Base-by-base conservation (phyloP, 1,140 invertebrate genomes). In the Vanessa atalanta region DNA sequence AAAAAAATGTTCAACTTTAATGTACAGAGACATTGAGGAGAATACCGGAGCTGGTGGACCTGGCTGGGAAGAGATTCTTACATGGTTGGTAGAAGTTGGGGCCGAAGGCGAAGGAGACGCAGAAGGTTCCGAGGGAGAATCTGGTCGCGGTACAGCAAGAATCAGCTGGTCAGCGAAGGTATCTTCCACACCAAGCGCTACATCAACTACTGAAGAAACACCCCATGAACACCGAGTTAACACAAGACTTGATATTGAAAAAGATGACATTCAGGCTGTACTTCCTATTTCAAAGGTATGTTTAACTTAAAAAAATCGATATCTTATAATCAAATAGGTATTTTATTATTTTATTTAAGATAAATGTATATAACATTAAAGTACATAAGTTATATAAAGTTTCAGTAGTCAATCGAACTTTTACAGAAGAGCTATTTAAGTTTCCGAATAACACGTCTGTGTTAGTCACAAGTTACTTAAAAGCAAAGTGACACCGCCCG, bases 241-340 rank as follows among this genome's bases (percentile, higher is more conserved):
- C 60, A 96, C 97, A 6, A 94, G 96, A 75, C 94, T 98, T 5
- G 97, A 98, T 86, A 97, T 98, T 78, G 97, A 98, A 85, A 98
- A 98, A 89, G 98, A 99, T 88, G 97, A 98, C 84, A 97, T 98
- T 51, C 97, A 99, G 92, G 97, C 97, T 3, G 97, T 99, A 37
- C 94, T 99, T 31, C 97, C 98, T 8, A 98, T 99, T 85, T 97
- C 98, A 48, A 99, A 99, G 96, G 97, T 98, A 93, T 15, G 23
- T 72, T 57, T 4, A 63, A 15, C 48, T 50, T 66, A 8, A 4
- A 20, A 66, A 23, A 31, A 43, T 48, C 3, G 12, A 13, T 48
- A 15, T 0, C 47, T 48, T 4, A 48, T 13, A 48, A 48, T 48
- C 0, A 5, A 12, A 48, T 48, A 13, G 2, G 20, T 20, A 20